These are phyloP conservation scores for Polietes domitor DNA, from an alignment of 2,888 invertebrate genomes.

Conservation along the genomic window DNA sequence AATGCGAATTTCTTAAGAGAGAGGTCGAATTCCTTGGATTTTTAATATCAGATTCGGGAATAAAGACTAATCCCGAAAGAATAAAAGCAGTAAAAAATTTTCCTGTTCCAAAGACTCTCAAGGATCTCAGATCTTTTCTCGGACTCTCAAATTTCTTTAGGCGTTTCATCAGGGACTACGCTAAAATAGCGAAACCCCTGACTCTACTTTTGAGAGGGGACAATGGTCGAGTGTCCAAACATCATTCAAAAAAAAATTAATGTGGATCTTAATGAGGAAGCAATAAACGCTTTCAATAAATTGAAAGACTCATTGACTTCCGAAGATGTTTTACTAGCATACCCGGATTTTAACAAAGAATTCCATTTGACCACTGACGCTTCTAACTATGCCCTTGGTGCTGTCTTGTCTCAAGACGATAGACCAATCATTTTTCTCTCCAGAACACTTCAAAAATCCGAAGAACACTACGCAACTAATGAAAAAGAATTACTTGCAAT, in stretches of 20 bases:
- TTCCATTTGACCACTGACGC: conserved; percentile 49
- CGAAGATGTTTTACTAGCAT: conserved; percentile 8
- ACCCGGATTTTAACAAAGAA: conserved; percentile 15
- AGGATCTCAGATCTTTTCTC: conserved; percentile 59
- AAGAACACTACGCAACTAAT: conserved; percentile 51
- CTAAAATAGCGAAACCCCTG: conserved; percentile 46
- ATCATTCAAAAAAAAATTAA: not conserved
- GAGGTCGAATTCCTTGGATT: conserved; percentile 18
- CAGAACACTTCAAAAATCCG: conserved; percentile 26
- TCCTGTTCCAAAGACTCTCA: conserved; percentile 39
- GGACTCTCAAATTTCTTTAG: conserved; percentile 49
- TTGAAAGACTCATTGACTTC: not conserved
- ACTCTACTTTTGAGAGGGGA: conserved; percentile 1
- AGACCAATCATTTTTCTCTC: conserved; percentile 50
- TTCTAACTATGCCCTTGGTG: conserved; percentile 46
- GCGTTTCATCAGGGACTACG: not conserved
- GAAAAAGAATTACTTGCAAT: conserved; percentile 23
- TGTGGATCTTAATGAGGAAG: not conserved
- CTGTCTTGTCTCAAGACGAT: conserved; percentile 31
- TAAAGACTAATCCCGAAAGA: conserved; percentile 5
- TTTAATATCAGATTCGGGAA: conserved; percentile 27
- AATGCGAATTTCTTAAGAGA: conserved; percentile 22
- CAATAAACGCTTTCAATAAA: not conserved
- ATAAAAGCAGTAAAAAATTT: conserved; percentile 19
- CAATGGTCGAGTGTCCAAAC: not conserved